phyloP scores from a whole-genome alignment of 1,140 invertebrate genomes.

The Fragariocoptes setiger region DNA sequence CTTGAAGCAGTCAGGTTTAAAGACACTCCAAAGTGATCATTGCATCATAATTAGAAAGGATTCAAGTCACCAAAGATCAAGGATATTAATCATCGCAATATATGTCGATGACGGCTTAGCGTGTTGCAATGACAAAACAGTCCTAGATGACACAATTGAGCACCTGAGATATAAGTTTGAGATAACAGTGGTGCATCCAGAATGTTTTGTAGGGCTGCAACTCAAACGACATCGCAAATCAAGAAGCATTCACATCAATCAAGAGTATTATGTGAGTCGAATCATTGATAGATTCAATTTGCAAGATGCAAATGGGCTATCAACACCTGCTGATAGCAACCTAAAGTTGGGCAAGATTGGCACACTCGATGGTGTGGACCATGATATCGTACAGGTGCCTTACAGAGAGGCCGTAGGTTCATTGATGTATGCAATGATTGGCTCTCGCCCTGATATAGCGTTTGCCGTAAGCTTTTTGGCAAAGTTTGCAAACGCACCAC shows the following conservation, averaged over 20 bases:
- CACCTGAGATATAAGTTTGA: conserved; percentile 4
- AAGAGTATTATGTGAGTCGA: conserved; percentile 1
- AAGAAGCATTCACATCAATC: conserved; percentile 2
- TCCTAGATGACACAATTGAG: conserved; percentile 1
- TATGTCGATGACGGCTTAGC: conserved; percentile 12
- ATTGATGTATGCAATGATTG: conserved; percentile 6
- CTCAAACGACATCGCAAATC: conserved; percentile 3
- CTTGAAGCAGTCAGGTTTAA: conserved; percentile 2
- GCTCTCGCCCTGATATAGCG: conserved; percentile 11
- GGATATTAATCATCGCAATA: conserved; percentile 7
- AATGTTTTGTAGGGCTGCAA: conserved; percentile 9
- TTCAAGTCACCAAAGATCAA: not conserved
- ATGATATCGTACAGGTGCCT: conserved; percentile 2
- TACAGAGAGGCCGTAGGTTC: conserved; percentile 8
- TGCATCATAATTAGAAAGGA: conserved; percentile 1
- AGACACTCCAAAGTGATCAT: conserved; percentile 1
- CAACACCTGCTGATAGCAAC: not conserved
- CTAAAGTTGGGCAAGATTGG: not conserved
- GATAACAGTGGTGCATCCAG: not conserved
- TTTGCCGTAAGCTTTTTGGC: conserved; percentile 9
- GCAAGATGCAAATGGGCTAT: not conserved
- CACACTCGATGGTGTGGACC: conserved; percentile 7
- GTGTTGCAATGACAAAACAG: not conserved
- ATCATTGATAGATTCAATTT: conserved; percentile 10
- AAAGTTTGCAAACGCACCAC: conserved; percentile 8